phyloP scores from a whole-genome alignment of 2,797 vertebrate species.

The Acipenser oxyrinchus region DNA sequence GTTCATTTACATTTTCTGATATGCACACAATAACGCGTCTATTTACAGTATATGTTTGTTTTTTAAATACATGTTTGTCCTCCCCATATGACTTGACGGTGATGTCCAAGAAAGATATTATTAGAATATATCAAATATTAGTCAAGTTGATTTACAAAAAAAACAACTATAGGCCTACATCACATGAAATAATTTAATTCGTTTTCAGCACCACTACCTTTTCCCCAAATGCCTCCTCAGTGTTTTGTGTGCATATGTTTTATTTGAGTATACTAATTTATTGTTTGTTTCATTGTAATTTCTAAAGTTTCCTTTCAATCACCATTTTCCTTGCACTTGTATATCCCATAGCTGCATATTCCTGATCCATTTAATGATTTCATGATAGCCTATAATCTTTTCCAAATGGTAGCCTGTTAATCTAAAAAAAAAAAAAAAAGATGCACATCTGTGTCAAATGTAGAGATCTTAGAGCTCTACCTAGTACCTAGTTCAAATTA shows the following conservation, averaged over 20 bases:
- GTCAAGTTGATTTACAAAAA: no score
- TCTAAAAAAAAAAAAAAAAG: conserved; percentile 29
- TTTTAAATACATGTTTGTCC: no score
- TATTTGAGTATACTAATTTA: no score
- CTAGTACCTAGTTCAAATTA: conserved; percentile 31
- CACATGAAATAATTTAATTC: no score
- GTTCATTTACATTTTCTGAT: background rate
- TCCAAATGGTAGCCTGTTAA: conserved; percentile 45
- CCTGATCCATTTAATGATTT: conserved; percentile 30
- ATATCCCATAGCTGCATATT: conserved; percentile 12
- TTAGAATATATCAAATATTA: no score
- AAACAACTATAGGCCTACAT: no score
- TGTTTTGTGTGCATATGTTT: background rate
- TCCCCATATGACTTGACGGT: no score
- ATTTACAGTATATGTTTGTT: no score
- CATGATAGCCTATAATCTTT: conserved; percentile 46
- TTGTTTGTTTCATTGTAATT: conserved; percentile 1
- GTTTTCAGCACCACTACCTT: no score
- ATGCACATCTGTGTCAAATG: conserved; percentile 53
- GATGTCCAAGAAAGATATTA: no score
- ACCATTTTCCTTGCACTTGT: conserved; percentile 8
- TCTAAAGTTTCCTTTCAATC: conserved; percentile 22
- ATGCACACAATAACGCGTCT: no score
- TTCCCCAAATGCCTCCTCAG: no score
- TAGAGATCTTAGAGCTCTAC: conserved; percentile 25